Evolutionary conservation across 2,113 vertebrate genomes (phyloP).

Genomic region (Chaetorhynchus papuensis): DNA sequence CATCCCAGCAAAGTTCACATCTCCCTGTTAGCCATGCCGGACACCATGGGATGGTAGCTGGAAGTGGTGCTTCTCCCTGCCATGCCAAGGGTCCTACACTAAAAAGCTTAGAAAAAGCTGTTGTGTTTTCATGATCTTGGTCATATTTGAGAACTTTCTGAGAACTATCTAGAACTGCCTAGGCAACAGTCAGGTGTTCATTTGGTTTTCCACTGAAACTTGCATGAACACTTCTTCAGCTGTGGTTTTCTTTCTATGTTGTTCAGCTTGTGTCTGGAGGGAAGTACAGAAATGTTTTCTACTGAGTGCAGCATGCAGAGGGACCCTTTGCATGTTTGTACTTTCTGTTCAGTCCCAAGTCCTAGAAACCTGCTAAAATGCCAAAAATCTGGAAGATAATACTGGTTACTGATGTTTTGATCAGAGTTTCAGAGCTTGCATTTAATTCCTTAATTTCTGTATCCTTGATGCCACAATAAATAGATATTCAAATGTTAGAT

Average conservation of each 20-base stretch:
- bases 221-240: background rate
- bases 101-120: background rate
- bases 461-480: background rate
- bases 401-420: background rate
- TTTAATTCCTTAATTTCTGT: background rate
- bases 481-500: background rate
- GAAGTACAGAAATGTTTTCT: background rate
- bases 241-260: background rate
- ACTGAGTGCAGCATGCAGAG: background rate
- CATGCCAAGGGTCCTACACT: no score
- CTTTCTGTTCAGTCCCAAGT: background rate
- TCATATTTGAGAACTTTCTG: background rate
- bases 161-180: background rate
- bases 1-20: background rate
- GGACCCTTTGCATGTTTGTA: fast-evolving
- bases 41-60: background rate
- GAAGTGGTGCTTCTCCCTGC: background rate
- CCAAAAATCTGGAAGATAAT: background rate
- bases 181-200: background rate
- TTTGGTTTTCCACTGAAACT: background rate
- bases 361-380: background rate
- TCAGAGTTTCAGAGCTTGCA: background rate
- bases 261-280: background rate
- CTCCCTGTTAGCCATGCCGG: background rate
- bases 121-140: background rate